Evolutionary conservation across 2,888 invertebrate species (phyloP), one percentile per base, ranked within the genome.

Genomic region (Strigamia transsilvanica): DNA sequence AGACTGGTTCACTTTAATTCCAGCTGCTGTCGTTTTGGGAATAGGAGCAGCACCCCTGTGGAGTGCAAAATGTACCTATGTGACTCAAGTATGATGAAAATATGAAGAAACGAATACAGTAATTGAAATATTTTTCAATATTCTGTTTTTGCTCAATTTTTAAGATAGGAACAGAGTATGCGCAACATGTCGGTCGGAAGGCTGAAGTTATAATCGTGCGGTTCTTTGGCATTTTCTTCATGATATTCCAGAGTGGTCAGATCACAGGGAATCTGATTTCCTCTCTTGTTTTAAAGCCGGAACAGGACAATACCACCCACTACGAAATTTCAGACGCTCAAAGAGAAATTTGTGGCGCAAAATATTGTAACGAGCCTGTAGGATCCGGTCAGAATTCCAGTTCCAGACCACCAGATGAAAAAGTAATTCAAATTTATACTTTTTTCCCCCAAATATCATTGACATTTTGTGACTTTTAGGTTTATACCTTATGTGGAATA

Each of bases 151-250:
- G 4, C 34, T 82, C 34, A 34, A 38, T 56, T 80, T n/a, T 15
- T 73, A 27, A 73, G 79, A 80, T 81, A 81, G 80, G 81, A 6
- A 6, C 27, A 9, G 79, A 82, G 15, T 83, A 77, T 21, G 42
- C 82, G 6, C 34, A 56, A 23, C 32, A 80, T 56, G 27, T 86
- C 32, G 87, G 87, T 10, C 82, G 83, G 86, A 85, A 87, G 38
- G 93, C 95, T 81, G 96, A 97, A 88, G 96, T 95, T 23, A 95
- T 97, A 85, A 96, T 99, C 85, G 97, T 97, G 83, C 90, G 97
- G 86, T 98, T 99, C 91, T 99, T 99, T 89, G 99, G 99, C 77
- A 95, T 98, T 91, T 99, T 99, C 92, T 99, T 99, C 91, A 92
- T 98, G 86, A 95, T 98, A 85, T 98, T 98, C 93, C 98, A 98